A percentile compares a stretch with the other conserved stretches of the same genome.
Conservation (phyloP, 1,140 invertebrate genomes). For the Gryllus bimaculatus region DNA sequence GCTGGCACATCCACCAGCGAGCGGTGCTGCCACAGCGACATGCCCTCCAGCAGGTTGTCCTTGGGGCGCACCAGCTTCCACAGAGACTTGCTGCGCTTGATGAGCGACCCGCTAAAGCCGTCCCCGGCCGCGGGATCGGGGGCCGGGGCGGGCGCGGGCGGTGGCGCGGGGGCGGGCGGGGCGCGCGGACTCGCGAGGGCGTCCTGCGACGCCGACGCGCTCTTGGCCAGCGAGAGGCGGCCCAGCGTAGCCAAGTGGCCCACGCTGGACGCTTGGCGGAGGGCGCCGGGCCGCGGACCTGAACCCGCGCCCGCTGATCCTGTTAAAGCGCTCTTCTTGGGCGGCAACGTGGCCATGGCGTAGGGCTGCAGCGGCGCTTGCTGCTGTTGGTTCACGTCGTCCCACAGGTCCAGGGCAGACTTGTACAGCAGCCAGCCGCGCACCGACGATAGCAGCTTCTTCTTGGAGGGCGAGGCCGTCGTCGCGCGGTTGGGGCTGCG, state of each 20-base stretch:
- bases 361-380: not conserved
- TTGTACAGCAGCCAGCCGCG: conserved; percentile 42
- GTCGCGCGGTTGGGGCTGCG: not conserved
- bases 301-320: too few species aligned
- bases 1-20: conserved; percentile 60
- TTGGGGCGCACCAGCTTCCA: conserved; percentile 56
- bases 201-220: conserved; percentile 13
- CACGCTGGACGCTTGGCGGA: conserved; percentile 31
- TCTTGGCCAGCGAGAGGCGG: conserved; percentile 23
- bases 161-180: not conserved
- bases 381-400: conserved; percentile 29
- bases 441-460: conserved; percentile 33
- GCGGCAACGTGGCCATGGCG: not conserved
- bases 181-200: not conserved
- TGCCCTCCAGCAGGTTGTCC: conserved; percentile 57
- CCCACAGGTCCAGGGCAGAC: conserved; percentile 40
- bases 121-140: conserved; percentile 28
- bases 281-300: conserved; percentile 7
- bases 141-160: conserved; percentile 16
- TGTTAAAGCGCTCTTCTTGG: conserved; percentile 8
- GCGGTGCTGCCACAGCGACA: conserved; percentile 73
- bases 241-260: conserved; percentile 25
- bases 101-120: conserved; percentile 29
- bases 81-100: conserved; percentile 70
- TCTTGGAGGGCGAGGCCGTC: not conserved